phyloP scores from a whole-genome alignment of 2,113 vertebrate species.

The Hippopotamus amphibius region DNA sequence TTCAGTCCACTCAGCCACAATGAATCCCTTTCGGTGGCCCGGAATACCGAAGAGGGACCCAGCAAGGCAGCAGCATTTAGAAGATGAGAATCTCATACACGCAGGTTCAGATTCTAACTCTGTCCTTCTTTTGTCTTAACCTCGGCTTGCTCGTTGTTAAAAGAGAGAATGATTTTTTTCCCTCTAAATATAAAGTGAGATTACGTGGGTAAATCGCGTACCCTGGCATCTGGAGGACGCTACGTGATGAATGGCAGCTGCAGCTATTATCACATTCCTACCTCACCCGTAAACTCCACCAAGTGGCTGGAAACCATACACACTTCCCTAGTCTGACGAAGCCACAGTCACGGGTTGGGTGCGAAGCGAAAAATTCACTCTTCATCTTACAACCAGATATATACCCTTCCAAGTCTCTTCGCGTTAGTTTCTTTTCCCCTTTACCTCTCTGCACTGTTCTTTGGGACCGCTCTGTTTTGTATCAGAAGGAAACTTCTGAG shows the following conservation, averaged over 20 bases:
- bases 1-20: neutral
- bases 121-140: neutral
- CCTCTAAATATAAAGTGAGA: neutral
- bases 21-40: neutral
- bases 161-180: neutral
- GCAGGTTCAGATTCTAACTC: neutral
- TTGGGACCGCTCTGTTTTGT: neutral
- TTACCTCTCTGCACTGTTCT: neutral
- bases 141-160: constrained; percentile 11
- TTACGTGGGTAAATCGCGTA: neutral
- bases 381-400: neutral
- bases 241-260: neutral
- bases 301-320: neutral
- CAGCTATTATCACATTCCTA: neutral
- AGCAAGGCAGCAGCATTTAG: neutral
- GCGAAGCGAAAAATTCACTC: neutral
- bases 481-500: neutral
- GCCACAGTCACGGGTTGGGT: neutral
- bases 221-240: neutral
- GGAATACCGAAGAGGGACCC: neutral
- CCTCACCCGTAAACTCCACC: neutral
- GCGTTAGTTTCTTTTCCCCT: neutral
- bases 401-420: neutral
- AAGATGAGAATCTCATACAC: neutral
- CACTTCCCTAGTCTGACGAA: neutral